Evolutionary conservation across 2,888 invertebrate species (phyloP), one percentile per base, ranked within the genome.

Genomic region (Nowickia ferox): DNA sequence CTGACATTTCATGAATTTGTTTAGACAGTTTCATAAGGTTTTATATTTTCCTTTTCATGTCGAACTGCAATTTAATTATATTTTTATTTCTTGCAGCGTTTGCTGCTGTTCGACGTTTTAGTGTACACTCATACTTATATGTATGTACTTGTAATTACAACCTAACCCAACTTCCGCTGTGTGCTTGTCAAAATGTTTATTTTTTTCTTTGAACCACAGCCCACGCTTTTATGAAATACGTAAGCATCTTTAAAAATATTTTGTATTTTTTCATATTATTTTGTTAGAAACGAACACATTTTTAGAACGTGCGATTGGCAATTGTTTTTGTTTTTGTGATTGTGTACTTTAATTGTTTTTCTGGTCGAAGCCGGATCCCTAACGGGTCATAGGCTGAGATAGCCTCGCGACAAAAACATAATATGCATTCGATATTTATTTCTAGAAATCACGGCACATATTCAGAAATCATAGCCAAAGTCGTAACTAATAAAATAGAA

Each of bases 161-260:
- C 57, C 83, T 72, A 68, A 66, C 66, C 75, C 81, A 72, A 84
- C 72, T 77, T 81, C 81, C 76, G 68, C 19, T 77, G 15, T 65
- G 51, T 68, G 59, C 57, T 22, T 80, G 30, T 40, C 3, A 46
- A 40, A 15, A 17, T 72, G 48, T 9, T 38, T 0, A 17, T 74
- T 44, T 55, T 55, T 17, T 13, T 48, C 10, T 15, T 11, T 68
- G 17, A 10, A 57, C 46, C 13, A 55, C 19, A 63, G 44, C 72
- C 65, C 69, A 63, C 78, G 51, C 30, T 75, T 19, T 30, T 44
- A 6, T 59, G 72, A 11, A 15, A 17, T 57, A 46, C 15, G 30
- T 42, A 48, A 42, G 59, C 68, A 68, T 59, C 48, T 51, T 59
- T 80, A 42, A 48, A 44, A 71, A 71, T 42, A 71, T 68, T 69